Evolutionary conservation across 2,888 invertebrate genomes (phyloP), one percentile per base, ranked within the genome.

Genomic region (Cepaea hortensis): DNA sequence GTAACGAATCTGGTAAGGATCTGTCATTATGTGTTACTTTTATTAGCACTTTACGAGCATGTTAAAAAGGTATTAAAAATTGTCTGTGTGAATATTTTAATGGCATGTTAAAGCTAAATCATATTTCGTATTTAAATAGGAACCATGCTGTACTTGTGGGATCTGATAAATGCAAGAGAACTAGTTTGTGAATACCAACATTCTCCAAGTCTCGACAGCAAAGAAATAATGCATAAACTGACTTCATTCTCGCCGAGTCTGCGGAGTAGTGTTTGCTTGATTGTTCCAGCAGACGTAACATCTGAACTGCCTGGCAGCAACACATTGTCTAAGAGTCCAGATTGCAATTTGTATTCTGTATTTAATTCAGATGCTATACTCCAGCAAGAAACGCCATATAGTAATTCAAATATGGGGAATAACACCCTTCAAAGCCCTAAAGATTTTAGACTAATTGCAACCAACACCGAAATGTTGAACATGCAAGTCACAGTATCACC

Each of bases 121-220:
- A 18, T 20, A 18, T 68, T 18, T 20, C 4, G 18, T 68, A 18
- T 68, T 35, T 85, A 11, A 35, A 50, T 73, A 85, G 85, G 68
- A 5, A 61, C 72, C 9, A 72, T 15, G 20, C 70, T 86, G 20
- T 86, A 72, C 50, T 72, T 18, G 18, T 86, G 86, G 86, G 79
- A 86, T 48, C 35, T 86, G 77, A 77, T 86, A 23, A 83, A 86
- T 62, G 72, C n/a, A 7, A 68, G 55, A 48, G 86, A 86, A 79
- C 79, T 82, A n/a, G 23, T 3, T 2, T 70, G 80, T 23, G 55
- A 81, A 23, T 73, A 50, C 11, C 15, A 48, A 7, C 55, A 85
- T 62, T 18, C 76, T 7, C 20, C 65, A 9, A n/a, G 35, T n/a
- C 7, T 65, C 11, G 23, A 62, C 48, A 2, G 13, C 3, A 35